Conservation (phyloP, 1,140 invertebrate species). For the Coelopa frigida region DNA sequence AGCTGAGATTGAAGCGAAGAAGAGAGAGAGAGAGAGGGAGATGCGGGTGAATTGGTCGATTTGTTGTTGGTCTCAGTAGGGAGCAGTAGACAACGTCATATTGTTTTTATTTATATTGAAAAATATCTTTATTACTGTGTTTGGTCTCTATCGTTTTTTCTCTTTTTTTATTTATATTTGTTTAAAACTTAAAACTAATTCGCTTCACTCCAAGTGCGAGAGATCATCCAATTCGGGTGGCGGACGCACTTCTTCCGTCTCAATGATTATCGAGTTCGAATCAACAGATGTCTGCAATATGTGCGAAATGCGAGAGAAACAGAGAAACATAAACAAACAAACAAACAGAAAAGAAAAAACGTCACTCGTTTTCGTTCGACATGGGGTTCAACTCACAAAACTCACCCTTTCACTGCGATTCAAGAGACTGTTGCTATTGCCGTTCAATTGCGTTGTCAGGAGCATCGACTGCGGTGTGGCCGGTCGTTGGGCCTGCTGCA, state of each 20-base stretch:
- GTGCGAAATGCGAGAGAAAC: conserved; percentile 2
- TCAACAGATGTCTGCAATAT: conserved; percentile 36
- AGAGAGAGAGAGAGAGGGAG: too few relatives aligned
- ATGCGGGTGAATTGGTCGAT: too few relatives aligned
- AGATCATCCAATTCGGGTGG: conserved; percentile 39
- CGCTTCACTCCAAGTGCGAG: conserved; percentile 34
- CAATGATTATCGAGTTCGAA: conserved; percentile 37
- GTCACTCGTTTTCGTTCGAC: neutral
- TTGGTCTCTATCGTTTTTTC: too few relatives aligned
- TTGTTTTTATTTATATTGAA: too few relatives aligned
- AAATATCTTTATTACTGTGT: too few relatives aligned
- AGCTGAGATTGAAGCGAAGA: too few relatives aligned
- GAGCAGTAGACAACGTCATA: too few relatives aligned
- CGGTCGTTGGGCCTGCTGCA: conserved; percentile 17
- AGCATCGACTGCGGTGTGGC: conserved; percentile 35
- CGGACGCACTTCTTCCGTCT: conserved; percentile 35
- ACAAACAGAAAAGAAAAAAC: conserved; percentile 1
- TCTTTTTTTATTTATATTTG: too few relatives aligned
- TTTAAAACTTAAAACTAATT: conserved; percentile 5
- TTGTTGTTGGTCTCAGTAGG: too few relatives aligned
- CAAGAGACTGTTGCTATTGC: conserved; percentile 11
- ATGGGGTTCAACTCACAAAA: conserved; percentile 7
- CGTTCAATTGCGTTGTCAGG: conserved; percentile 13
- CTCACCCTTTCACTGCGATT: conserved; percentile 16
- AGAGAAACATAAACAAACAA: conserved; percentile 1